Percentiles rank a stretch among this genome's conserved stretches.
Evolutionary conservation across 2,888 invertebrate genomes (phyloP).

Genomic region (Latrodectus elegans): DNA sequence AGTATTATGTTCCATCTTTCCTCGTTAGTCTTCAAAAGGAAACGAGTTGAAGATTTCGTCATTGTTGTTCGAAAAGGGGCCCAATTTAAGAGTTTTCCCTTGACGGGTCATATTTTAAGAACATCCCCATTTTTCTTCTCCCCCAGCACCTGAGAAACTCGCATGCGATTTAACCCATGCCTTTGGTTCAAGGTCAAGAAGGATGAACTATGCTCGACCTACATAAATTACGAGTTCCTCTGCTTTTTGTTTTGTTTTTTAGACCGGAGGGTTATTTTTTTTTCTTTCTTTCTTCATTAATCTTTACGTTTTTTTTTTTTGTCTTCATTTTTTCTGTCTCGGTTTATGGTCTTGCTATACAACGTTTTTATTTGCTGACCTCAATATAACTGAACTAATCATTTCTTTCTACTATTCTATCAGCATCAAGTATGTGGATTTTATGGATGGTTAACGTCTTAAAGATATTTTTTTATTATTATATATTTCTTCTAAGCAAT

Average conservation of each 20-base stretch:
- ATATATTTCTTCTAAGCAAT: too few species aligned
- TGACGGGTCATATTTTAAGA: conserved; percentile 19
- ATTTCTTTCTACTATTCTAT: too few species aligned
- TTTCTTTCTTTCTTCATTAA: neutral
- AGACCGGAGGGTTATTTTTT: conserved; percentile 6
- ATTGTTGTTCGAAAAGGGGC: neutral
- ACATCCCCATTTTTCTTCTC: conserved; percentile 1
- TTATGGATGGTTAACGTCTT: too few species aligned
- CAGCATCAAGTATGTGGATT: too few species aligned
- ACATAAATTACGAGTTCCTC: conserved; percentile 43
- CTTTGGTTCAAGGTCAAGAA: conserved; percentile 35
- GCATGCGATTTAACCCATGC: conserved; percentile 34
- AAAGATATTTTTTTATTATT: too few species aligned
- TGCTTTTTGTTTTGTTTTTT: conserved; percentile 7
- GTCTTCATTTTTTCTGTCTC: neutral
- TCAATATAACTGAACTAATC: too few species aligned
- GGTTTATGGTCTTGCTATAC: neutral
- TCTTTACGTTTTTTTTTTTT: neutral
- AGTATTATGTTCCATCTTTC: too few species aligned
- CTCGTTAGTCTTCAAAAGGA: neutral
- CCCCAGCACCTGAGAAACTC: neutral
- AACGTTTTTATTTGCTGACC: too few species aligned
- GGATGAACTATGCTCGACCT: conserved; percentile 38
- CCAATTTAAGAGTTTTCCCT: conserved; percentile 3
- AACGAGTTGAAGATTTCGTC: neutral